phyloP scores from a whole-genome alignment of 1,140 invertebrate genomes.

The Neodiprion fabricii region DNA sequence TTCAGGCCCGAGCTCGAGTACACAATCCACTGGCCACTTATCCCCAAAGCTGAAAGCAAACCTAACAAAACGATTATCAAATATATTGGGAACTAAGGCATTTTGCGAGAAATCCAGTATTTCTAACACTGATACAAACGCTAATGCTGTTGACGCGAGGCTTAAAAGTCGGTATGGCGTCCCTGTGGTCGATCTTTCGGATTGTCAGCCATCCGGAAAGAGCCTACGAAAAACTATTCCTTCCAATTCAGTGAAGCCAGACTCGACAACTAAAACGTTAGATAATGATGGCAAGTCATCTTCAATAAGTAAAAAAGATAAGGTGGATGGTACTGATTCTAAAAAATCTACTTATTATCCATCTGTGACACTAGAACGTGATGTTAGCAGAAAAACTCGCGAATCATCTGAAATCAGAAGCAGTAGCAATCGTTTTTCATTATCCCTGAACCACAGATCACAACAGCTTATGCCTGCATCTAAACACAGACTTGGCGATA shows the following conservation, averaged over 20 bases:
- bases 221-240: background rate
- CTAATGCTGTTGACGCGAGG: conserved; percentile 34
- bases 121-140: conserved; percentile 39
- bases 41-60: background rate
- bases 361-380: background rate
- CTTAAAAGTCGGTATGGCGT: background rate
- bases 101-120: background rate
- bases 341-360: no score
- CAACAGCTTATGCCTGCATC: background rate
- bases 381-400: background rate
- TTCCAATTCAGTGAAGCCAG: no score
- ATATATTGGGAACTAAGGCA: no score
- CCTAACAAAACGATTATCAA: background rate
- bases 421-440: background rate
- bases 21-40: background rate
- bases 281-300: background rate
- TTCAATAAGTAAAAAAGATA: background rate
- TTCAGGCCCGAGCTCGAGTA: background rate
- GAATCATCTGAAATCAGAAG: background rate
- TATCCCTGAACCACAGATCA: background rate
- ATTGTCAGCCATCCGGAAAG: background rate
- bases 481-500: background rate
- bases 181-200: background rate
- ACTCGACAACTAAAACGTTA: background rate
- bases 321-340: no score